These are phyloP conservation scores for Nylanderia fulva DNA, from an alignment of 1,140 invertebrate species.

Conservation along the genomic window DNA sequence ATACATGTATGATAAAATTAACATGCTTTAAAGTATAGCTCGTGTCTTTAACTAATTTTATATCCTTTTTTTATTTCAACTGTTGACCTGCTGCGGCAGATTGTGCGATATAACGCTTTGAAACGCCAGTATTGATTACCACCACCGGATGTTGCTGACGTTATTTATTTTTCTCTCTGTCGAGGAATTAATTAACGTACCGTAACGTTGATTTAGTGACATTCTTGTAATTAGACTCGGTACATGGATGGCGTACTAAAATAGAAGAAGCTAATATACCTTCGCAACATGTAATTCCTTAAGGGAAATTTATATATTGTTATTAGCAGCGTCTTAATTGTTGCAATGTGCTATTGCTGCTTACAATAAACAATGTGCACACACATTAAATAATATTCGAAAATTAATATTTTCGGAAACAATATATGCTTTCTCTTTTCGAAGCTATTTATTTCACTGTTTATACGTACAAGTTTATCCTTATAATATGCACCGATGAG, in stretches of 20 bases:
- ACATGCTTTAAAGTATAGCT: not conserved
- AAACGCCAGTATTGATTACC: conserved; percentile 58
- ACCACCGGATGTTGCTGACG: conserved; percentile 57
- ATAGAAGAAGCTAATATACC: not conserved
- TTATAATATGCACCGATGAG: not conserved
- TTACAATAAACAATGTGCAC: too few species aligned
- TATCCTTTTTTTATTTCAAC: not conserved
- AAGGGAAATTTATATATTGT: not conserved
- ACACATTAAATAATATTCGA: not conserved
- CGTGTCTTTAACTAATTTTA: conserved; percentile 18
- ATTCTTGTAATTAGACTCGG: not conserved
- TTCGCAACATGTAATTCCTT: not conserved
- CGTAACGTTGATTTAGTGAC: conserved; percentile 56
- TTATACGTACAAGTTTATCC: not conserved
- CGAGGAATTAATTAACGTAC: conserved; percentile 59
- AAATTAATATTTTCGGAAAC: not conserved
- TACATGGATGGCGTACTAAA: not conserved
- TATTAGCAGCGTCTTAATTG: not conserved
- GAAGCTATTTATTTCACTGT: not conserved
- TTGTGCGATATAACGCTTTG: conserved; percentile 17
- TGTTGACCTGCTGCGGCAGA: conserved; percentile 14
- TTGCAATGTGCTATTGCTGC: too few species aligned
- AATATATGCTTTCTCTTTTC: not conserved
- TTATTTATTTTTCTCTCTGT: conserved; percentile 67
- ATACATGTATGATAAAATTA: not conserved